Base-by-base conservation (phyloP, 2,113 vertebrate species). In the Solenodon paradoxus region DNA sequence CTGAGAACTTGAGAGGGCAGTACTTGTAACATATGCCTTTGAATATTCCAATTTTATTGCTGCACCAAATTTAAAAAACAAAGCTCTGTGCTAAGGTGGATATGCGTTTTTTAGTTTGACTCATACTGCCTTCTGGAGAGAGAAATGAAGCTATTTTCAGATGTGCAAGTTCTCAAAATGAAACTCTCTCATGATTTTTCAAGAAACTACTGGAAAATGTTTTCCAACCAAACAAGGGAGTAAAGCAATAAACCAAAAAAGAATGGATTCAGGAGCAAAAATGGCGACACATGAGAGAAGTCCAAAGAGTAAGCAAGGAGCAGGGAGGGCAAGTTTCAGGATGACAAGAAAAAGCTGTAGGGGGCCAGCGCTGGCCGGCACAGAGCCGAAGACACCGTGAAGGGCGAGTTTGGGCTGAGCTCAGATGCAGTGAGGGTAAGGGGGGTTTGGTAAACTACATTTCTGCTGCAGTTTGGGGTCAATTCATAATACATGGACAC, bases 321-420 rank as follows among this genome's bases (percentile, higher is more conserved):
- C n/a, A 9, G 9, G 0, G 3, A 66, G 79, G 40, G 24, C 15
- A 28, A 0, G 5, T 13, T 47, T 13, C 32, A 30, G 42, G 9
- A n/a, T 1, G 20, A 53, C 0, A 30, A 61, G n/a, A n/a, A n/a
- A n/a, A n/a, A n/a, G n/a, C n/a, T n/a, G n/a, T n/a, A n/a, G n/a
- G n/a, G n/a, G n/a, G n/a, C n/a, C n/a, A n/a, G n/a, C n/a, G n/a
- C n/a, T n/a, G n/a, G n/a, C n/a, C n/a, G n/a, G n/a, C n/a, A n/a
- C n/a, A n/a, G n/a, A n/a, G n/a, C n/a, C 13, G 2, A 83, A 78
- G 59, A 80, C 66, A 15, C 47, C 13, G 4, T 42, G 17, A 64
- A 53, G 17, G 15, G n/a, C 10, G 2, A 1, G 2, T 55, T 5
- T 30, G 35, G 10, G 3, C 9, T 16, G 16, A 11, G 3, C 9